Conservation (phyloP, 2,113 vertebrate genomes). For the Gila orcuttii region DNA sequence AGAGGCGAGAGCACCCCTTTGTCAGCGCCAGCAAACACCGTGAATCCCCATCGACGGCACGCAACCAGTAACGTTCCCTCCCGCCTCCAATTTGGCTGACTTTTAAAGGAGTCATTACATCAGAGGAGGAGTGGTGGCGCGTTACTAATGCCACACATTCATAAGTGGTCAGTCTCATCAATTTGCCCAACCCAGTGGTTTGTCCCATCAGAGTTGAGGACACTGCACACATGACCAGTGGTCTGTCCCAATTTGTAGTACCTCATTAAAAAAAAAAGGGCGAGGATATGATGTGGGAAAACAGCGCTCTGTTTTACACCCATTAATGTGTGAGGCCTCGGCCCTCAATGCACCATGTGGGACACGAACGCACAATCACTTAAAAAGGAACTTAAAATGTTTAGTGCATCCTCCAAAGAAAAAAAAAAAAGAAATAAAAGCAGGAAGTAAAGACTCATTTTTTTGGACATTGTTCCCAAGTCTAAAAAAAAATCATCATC, state of each 20-base stretch:
- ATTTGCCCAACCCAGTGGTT: conserved; percentile 66
- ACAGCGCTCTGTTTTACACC: conserved; percentile 75
- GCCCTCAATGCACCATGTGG: conserved; percentile 81
- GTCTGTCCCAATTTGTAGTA: conserved; percentile 68
- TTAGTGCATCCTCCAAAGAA: conserved; percentile 97
- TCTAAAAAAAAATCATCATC: conserved; percentile 77
- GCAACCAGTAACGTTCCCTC: conserved; percentile 1
- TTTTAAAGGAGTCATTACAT: conserved; percentile 21
- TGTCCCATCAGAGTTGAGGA: conserved; percentile 61
- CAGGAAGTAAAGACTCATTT: conserved; percentile 78
- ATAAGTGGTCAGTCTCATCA: conserved; percentile 53
- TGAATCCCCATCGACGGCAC: not conserved
- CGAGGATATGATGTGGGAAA: conserved; percentile 68
- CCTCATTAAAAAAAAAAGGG: conserved; percentile 65
- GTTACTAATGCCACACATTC: conserved; percentile 37
- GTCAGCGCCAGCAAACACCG: conserved; percentile 48
- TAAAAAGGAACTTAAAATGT: conserved; percentile 93
- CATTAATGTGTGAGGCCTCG: conserved; percentile 78
- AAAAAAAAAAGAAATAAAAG: conserved; percentile 84
- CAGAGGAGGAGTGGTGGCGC: not conserved
- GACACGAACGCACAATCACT: conserved; percentile 84
- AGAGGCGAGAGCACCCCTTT: conserved; percentile 42
- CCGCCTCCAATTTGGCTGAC: not conserved
- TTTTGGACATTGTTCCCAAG: conserved; percentile 76
- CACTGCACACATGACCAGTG: conserved; percentile 61